phyloP scores from a whole-genome alignment of 1,140 invertebrate genomes.

The Pseudomyrmex cubaensis region DNA sequence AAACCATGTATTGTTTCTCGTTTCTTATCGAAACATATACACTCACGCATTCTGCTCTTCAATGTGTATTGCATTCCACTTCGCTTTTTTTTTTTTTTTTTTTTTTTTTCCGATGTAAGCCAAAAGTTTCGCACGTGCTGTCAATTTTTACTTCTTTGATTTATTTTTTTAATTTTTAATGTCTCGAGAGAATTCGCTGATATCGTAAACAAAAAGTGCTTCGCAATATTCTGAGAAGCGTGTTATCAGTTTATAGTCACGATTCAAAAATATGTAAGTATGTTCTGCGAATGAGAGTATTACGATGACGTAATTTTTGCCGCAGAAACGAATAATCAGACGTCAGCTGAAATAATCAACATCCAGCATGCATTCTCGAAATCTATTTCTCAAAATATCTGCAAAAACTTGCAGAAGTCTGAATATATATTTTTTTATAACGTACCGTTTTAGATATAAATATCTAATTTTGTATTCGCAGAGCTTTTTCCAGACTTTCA shows the following conservation, averaged over 20 bases:
- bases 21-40: neutral
- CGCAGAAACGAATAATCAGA: neutral
- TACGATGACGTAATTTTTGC: constrained; percentile 8
- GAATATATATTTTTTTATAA: neutral
- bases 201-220: constrained; percentile 6
- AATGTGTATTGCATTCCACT: no score
- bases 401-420: neutral
- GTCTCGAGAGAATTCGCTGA: neutral
- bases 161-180: no score
- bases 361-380: neutral
- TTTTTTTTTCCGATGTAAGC: no score
- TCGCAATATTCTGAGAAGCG: constrained; percentile 34
- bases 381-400: neutral
- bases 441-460: neutral
- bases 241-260: constrained; percentile 36
- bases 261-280: constrained; percentile 8
- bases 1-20: neutral
- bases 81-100: no score
- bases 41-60: no score
- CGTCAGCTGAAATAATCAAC: neutral
- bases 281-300: constrained; percentile 5
- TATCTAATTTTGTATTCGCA: no score
- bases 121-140: no score
- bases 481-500: no score
- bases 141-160: no score